Evolutionary conservation across 2,113 vertebrate species (phyloP).

Genomic region (Apistogramma diplotaenia): DNA sequence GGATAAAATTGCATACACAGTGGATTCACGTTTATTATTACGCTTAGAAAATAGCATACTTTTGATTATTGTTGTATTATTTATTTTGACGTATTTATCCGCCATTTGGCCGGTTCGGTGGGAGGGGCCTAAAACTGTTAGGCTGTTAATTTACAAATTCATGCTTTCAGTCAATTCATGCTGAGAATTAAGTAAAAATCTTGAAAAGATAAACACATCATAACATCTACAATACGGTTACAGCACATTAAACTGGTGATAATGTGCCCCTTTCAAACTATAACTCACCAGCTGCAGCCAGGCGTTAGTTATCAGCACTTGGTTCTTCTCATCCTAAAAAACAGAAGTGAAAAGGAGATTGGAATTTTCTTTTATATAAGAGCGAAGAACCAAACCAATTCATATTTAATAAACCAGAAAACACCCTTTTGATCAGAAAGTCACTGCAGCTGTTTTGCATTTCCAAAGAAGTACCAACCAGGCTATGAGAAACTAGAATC

Average conservation of each 20-base stretch:
- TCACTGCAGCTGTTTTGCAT: slow-evolving; percentile 21
- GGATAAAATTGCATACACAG: too few species aligned
- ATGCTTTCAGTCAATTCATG: too few species aligned
- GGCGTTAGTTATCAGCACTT: slow-evolving; percentile 85
- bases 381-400: background rate
- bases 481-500: background rate
- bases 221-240: background rate
- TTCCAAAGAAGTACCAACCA: background rate
- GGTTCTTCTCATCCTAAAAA: slow-evolving; percentile 85
- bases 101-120: too few species aligned
- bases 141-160: too few species aligned
- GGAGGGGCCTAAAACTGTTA: too few species aligned
- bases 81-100: too few species aligned
- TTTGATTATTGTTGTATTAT: too few species aligned
- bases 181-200: background rate
- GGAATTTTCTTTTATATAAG: background rate
- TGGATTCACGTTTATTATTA: too few species aligned
- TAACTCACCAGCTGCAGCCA: slow-evolving; percentile 87
- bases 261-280: background rate
- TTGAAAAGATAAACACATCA: background rate
- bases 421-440: slow-evolving; percentile 12
- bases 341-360: slow-evolving; percentile 32
- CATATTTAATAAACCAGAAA: slow-evolving; percentile 16
- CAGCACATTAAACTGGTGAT: background rate
- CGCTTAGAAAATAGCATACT: too few species aligned